phyloP scores from a whole-genome alignment of 2,888 invertebrate genomes.

The Napeogenes inachia region DNA sequence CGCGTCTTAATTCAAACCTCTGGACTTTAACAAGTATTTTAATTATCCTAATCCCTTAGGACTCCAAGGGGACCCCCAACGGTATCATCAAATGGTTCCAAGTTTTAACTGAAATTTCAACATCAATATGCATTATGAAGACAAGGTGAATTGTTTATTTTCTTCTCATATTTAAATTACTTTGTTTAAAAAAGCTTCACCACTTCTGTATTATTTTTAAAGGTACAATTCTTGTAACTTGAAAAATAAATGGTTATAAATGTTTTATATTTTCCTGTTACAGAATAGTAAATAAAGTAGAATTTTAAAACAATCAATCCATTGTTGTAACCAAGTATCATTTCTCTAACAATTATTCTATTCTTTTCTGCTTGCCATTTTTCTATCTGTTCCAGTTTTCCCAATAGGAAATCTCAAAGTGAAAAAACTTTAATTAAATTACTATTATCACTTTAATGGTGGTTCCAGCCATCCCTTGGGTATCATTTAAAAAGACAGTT shows the following conservation, averaged over 20 bases:
- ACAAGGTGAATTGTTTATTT: background rate
- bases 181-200: no score
- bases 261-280: no score
- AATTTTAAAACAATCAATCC: no score
- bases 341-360: background rate
- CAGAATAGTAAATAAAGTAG: no score
- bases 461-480: background rate
- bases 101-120: background rate
- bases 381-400: background rate
- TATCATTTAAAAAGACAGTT: background rate
- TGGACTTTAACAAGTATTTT: slow-evolving; percentile 49
- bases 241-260: no score
- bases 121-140: background rate
- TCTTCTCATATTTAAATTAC: no score
- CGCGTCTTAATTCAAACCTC: slow-evolving; percentile 17
- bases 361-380: background rate
- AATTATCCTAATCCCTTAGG: slow-evolving; percentile 56
- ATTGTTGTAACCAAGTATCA: no score
- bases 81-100: slow-evolving; percentile 1
- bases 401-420: background rate
- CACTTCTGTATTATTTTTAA: no score
- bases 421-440: slow-evolving; percentile 2
- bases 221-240: no score
- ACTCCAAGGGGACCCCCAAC: slow-evolving; percentile 38
- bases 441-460: slow-evolving; percentile 2